These are phyloP conservation scores for Spinibarbus caldwelli DNA, from an alignment of 2,797 vertebrate species.

Conservation along the genomic window DNA sequence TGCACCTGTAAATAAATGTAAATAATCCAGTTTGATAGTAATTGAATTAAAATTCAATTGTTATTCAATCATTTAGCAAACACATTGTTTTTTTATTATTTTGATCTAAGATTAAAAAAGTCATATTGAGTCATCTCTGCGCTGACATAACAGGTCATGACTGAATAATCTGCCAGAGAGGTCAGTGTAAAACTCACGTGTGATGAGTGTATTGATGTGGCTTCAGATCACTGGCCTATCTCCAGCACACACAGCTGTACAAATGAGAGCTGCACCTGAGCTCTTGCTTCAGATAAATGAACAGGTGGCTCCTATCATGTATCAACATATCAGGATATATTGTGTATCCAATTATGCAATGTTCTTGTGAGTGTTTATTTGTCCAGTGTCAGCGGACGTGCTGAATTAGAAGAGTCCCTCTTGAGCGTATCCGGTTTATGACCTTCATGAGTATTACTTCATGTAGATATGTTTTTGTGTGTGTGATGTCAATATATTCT, in stretches of 20 bases:
- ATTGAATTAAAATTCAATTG: not conserved
- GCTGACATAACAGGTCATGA: not conserved
- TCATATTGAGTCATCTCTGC: not conserved
- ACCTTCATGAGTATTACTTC: not conserved
- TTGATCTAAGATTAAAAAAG: not conserved
- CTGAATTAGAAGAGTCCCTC: not conserved
- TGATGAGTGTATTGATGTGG: slow-evolving; percentile 27
- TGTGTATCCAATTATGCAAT: slow-evolving; percentile 10
- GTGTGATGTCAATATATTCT: not conserved
- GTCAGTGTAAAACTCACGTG: slow-evolving; percentile 35
- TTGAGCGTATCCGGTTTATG: not conserved
- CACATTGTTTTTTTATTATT: not conserved
- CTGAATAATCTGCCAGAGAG: slow-evolving; percentile 18
- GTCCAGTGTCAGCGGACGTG: not conserved
- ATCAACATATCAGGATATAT: slow-evolving; percentile 19
- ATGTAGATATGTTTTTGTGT: not conserved
- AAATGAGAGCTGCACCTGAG: slow-evolving; percentile 67
- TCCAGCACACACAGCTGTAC: slow-evolving; percentile 72
- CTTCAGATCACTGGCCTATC: slow-evolving; percentile 56
- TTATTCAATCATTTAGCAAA: not conserved
- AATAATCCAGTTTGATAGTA: not conserved
- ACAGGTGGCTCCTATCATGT: slow-evolving; percentile 43
- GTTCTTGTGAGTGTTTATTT: not conserved
- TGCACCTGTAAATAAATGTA: not conserved
- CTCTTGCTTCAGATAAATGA: slow-evolving; percentile 46